Base-by-base conservation (phyloP, 2,888 invertebrate species). In the Epirrhoe alternata region DNA sequence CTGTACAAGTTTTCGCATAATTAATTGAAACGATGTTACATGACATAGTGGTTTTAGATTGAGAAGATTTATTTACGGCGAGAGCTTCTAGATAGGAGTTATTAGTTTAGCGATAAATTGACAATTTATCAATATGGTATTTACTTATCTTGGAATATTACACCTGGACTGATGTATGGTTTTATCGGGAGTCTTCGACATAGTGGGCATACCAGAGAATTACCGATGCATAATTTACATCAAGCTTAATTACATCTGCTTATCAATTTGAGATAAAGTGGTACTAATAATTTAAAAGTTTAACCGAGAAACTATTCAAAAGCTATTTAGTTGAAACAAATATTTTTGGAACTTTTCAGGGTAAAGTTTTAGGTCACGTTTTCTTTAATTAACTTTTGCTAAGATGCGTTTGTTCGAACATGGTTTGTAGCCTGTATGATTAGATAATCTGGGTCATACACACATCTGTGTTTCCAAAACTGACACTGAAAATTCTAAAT, bases 11-110 rank as follows among this genome's bases (percentile, higher is more conserved):
- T 61, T 68, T 68, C 64, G 64, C 61, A 50, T 66, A 68, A 68
- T 71, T 70, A 68, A 66, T 63, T 63, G 63, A 71, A 71, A 60
- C 66, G 66, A 68, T 68, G 66, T 66, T 61, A 50, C 59, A 56
- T 66, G 66, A 71, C 63, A 61, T 62, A 68, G 64, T 68, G 68
- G 63, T 38, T 64, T 59, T 59, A 64, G 66, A 66, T 68, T 62
- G 55, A 54, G 59, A 62, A 59, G 66, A 68, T 68, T 68, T 68
- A 70, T 68, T 66, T 68, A 66, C 54, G 50, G 64, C 47, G 66
- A 66, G 68, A 70, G 62, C 49, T 64, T 55, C n/a, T 47, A 61
- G 66, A 64, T 66, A 66, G 33, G 45, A 64, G 61, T 66, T 69
- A 66, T 64, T 66, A 61, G 66, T 64, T 66, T 51, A 64, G 50